A percentile compares a stretch with the other conserved stretches of the same genome.
These are phyloP conservation scores for Halisarca cf. caerulea DNA, from an alignment of 37 sponge, comb jelly and placozoan species.

Conservation along the genomic window DNA sequence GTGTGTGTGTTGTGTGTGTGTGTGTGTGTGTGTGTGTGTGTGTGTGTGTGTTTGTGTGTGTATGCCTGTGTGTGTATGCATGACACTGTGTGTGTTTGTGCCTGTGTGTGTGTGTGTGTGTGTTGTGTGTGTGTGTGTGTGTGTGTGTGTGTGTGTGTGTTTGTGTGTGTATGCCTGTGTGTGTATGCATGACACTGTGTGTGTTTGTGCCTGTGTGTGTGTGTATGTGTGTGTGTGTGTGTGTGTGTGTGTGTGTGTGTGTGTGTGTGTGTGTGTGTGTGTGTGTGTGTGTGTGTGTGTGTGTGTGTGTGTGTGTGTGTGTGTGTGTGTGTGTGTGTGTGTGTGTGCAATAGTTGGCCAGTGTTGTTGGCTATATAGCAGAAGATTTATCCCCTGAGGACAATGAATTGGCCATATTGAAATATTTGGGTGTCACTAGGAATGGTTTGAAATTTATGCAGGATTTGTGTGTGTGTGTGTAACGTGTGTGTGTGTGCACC, in stretches of 20 bases:
- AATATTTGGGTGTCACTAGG: too few relatives aligned
- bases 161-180: not conserved
- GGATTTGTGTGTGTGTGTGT: too few relatives aligned
- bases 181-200: conserved; percentile 24
- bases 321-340: conserved; percentile 15
- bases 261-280: conserved; percentile 11
- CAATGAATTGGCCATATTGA: too few relatives aligned
- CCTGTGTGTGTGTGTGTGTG: conserved; percentile 22
- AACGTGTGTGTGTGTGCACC: too few relatives aligned
- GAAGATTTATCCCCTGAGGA: too few relatives aligned
- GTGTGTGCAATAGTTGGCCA: too few relatives aligned
- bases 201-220: conserved; percentile 29
- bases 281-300: conserved; percentile 16
- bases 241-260: conserved; percentile 11
- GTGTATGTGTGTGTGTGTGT: conserved; percentile 20
- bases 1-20: too few relatives aligned
- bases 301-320: not conserved
- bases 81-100: conserved; percentile 39
- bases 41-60: conserved; percentile 3
- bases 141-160: conserved; percentile 33
- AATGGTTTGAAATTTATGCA: too few relatives aligned
- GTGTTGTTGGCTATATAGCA: too few relatives aligned
- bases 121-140: conserved; percentile 25
- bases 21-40: not conserved
- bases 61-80: conserved; percentile 35